phyloP scores from a whole-genome alignment of 1,140 invertebrate species.

The Philaenus spumarius region DNA sequence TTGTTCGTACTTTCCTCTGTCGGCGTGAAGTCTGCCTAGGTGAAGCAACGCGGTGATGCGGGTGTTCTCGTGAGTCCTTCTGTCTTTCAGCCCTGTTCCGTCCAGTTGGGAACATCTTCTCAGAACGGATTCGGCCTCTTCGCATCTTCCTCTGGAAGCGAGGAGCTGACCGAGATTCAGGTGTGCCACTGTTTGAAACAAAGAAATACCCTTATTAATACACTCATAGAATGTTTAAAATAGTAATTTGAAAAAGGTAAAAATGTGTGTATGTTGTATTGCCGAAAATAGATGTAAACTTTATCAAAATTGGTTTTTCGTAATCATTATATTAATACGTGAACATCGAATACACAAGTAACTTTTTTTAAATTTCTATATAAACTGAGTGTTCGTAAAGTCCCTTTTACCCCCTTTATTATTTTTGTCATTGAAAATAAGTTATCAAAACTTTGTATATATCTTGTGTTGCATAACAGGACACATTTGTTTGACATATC shows the following conservation, averaged over 20 bases:
- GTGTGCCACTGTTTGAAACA: conserved; percentile 76
- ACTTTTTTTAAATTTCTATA: too few species aligned
- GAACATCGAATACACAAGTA: not conserved
- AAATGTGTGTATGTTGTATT: too few species aligned
- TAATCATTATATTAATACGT: not conserved
- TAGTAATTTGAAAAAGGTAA: too few species aligned
- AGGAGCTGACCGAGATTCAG: conserved; percentile 87
- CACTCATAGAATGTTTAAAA: not conserved
- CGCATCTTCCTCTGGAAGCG: conserved; percentile 67
- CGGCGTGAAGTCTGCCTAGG: conserved; percentile 81
- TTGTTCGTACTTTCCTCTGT: conserved; percentile 73
- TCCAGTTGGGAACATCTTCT: conserved; percentile 75
- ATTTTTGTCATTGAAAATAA: too few species aligned
- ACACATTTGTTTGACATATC: too few species aligned
- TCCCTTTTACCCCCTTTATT: too few species aligned
- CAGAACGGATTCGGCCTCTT: conserved; percentile 78
- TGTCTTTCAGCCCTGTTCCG: conserved; percentile 80
- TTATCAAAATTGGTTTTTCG: not conserved
- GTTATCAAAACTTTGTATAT: too few species aligned
- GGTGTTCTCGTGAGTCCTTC: conserved; percentile 80
- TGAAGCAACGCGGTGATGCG: conserved; percentile 87
- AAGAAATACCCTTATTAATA: conserved; percentile 35
- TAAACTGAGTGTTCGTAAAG: too few species aligned
- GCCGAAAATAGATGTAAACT: not conserved
- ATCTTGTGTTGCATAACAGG: too few species aligned